Evolutionary conservation across 2,888 invertebrate species (phyloP), one percentile per base, ranked within the genome.

Genomic region (Archaeoteleia sp.): DNA sequence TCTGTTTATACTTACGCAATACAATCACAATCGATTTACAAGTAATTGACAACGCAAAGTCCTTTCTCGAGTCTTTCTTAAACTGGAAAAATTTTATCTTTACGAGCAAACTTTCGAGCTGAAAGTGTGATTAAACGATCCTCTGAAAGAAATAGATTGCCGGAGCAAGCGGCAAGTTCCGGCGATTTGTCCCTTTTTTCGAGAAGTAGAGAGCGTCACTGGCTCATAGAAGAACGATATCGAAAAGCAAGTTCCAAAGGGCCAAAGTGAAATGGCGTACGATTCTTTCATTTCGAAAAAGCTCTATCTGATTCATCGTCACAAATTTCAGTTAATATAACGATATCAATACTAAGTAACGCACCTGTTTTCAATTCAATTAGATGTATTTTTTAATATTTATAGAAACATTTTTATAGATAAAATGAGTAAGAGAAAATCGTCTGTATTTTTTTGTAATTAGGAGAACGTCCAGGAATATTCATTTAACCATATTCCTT

Each of bases 401-500:
- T n/a, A n/a, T n/a, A n/a, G n/a, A n/a, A n/a, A n/a, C n/a, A n/a
- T n/a, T n/a, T n/a, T n/a, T n/a, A n/a, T n/a, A n/a, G n/a, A n/a
- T n/a, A n/a, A n/a, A n/a, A n/a, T n/a, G n/a, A n/a, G n/a, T n/a
- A n/a, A n/a, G n/a, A n/a, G n/a, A n/a, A n/a, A n/a, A n/a, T n/a
- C n/a, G n/a, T n/a, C n/a, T n/a, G n/a, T n/a, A n/a, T n/a, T 57
- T 55, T 51, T 14, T 45, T 57, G 57, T 39, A 46, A 65, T 57
- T 29, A 49, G 51, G 46, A 58, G 46, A 65, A 53, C 57, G 51
- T 65, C 51, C 45, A 40, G 14, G 20, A 42, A 32, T 37, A 34
- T 57, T 48, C 35, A 49, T 58, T 46, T 58, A 42, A 42, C 40
- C 29, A 30, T 42, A 20, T 13, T 32, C 14, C 8, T 15, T 17